These are phyloP conservation scores for Sphecodes monilicornis DNA, from an alignment of 2,888 invertebrate species.

Conservation along the genomic window DNA sequence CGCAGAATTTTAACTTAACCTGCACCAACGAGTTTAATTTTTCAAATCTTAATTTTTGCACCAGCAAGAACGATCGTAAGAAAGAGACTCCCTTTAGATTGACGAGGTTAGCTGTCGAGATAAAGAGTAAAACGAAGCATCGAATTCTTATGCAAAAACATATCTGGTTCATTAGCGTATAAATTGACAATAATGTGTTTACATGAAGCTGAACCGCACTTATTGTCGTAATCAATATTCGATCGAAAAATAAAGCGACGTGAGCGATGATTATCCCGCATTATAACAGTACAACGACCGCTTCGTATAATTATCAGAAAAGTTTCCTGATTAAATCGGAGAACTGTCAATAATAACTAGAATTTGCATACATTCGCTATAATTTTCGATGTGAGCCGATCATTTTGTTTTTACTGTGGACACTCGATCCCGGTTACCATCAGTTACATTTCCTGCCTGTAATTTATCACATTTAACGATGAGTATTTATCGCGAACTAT, in stretches of 20 bases:
- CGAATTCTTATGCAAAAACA: neutral
- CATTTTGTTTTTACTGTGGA: constrained; percentile 11
- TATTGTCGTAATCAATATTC: constrained; percentile 23
- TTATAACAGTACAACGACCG: constrained; percentile 13
- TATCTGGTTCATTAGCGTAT: constrained; percentile 45
- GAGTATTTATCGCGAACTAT: constrained; percentile 16
- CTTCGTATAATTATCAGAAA: constrained; percentile 25
- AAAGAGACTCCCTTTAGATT: constrained; percentile 15
- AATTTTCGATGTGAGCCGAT: constrained; percentile 5
- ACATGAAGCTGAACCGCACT: constrained; percentile 18
- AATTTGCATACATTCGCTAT: constrained; percentile 21
- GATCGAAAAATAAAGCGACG: neutral
- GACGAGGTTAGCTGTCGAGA: neutral
- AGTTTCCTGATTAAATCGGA: constrained; percentile 21
- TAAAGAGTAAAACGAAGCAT: constrained; percentile 1
- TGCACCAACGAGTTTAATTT: no score
- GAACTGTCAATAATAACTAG: constrained; percentile 4
- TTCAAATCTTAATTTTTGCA: neutral
- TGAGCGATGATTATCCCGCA: constrained; percentile 29
- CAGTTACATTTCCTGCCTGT: constrained; percentile 15
- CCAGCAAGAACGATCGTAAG: neutral
- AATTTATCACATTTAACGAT: constrained; percentile 23
- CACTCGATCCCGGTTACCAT: neutral
- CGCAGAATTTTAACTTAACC: no score
- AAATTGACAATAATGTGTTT: constrained; percentile 37